These are phyloP conservation scores for Tortricodes alternella DNA, from an alignment of 2,888 invertebrate genomes.

Conservation along the genomic window DNA sequence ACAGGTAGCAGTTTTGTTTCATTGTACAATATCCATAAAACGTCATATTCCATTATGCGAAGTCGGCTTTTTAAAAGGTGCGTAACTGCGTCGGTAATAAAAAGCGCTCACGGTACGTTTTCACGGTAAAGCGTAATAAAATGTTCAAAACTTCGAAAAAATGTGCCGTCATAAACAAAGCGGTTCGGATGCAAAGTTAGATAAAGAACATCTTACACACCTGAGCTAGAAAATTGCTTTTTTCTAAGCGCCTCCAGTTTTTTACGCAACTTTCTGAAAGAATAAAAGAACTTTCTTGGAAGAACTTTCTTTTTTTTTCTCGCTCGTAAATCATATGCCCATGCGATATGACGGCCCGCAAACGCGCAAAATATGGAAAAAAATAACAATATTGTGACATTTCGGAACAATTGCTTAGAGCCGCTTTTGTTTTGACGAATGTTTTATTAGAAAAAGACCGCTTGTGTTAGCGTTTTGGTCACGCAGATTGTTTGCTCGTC, in stretches of 20 bases:
- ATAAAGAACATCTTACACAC: constrained; percentile 83
- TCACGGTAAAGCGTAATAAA: constrained; percentile 76
- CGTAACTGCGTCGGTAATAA: constrained; percentile 35
- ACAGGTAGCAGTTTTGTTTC: constrained; percentile 65
- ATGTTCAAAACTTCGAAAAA: constrained; percentile 80
- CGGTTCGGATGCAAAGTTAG: constrained; percentile 82
- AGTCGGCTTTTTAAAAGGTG: constrained; percentile 61
- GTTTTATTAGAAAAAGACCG: constrained; percentile 40
- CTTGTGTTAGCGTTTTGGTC: constrained; percentile 37
- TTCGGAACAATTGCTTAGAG: constrained; percentile 53
- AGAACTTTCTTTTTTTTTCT: constrained; percentile 73
- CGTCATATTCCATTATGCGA: constrained; percentile 20
- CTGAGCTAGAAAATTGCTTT: constrained; percentile 83
- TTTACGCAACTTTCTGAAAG: constrained; percentile 80
- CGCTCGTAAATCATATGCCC: constrained; percentile 70
- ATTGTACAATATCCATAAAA: constrained; percentile 43
- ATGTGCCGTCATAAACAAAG: constrained; percentile 79
- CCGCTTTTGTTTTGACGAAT: constrained; percentile 57
- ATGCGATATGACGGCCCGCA: constrained; percentile 62
- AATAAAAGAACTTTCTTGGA: constrained; percentile 79
- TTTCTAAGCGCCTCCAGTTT: constrained; percentile 81
- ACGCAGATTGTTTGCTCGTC: constrained; percentile 22
- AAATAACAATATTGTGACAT: constrained; percentile 78
- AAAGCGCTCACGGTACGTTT: constrained; percentile 51
- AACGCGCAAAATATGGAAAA: constrained; percentile 65